Evolutionary conservation across 2,113 vertebrate genomes (phyloP), one percentile per base, ranked within the genome.

Genomic region (Neodontobutis hainanensis): DNA sequence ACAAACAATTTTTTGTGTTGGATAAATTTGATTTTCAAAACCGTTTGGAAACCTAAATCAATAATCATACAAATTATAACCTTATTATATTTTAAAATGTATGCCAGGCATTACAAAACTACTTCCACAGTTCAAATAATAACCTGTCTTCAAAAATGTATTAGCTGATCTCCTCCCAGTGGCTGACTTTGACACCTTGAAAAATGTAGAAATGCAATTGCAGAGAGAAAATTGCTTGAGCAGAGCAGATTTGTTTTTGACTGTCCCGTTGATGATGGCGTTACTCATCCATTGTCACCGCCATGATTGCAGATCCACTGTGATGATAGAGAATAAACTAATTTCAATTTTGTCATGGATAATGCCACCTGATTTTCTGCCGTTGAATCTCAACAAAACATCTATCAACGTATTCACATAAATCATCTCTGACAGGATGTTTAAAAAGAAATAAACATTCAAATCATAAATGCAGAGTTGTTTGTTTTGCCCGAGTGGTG

Each of bases 271-370:
- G 34, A 86, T 76, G 82, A 73, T 78, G 67, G 75, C 56, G 72
- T 85, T 83, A 66, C 79, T 72, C 80, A 79, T 89, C 74, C 80
- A 71, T 71, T 75, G 68, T 64, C 51, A 66, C 78, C 46, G 61
- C 78, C 71, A 61, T 66, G 74, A 84, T 82, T 87, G 82, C 83
- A 78, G 49, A 78, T 80, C 68, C 73, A 84, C 51, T 48, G 63
- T 19, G 60, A 84, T 82, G 81, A 84, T 77, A 61, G 70, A 82
- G 75, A 82, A 70, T 61, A 71, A 85, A 78, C 73, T 85, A 12
- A 90, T 91, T 91, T 87, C 59, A 85, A 65, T 88, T 87, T 89
- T 85, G 77, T 88, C 80, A 87, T 81, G 88, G 85, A 83, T 87
- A 86, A 87, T 81, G 83, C 75, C 59, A 74, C 81, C 84, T 89